Conservation (phyloP, 2,888 invertebrate species). For the Petrophora chlorosata region DNA sequence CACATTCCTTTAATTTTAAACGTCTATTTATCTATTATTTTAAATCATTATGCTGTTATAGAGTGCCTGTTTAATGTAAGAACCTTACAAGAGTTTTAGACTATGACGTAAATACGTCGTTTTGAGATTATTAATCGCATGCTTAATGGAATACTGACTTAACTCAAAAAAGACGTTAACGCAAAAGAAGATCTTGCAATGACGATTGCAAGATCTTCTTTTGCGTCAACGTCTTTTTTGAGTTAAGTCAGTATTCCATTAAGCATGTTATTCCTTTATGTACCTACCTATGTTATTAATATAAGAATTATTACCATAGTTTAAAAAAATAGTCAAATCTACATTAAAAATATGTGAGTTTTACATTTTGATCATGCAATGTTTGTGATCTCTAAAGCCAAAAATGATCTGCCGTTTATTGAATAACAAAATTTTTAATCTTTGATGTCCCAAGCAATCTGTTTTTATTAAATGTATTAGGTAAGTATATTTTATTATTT, state of each 20-base stretch:
- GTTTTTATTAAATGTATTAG: no score
- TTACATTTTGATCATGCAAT: slow-evolving; percentile 3
- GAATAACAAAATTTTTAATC: neutral
- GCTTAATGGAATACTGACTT: no score
- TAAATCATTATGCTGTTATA: neutral
- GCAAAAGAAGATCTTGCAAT: no score
- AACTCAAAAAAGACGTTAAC: no score
- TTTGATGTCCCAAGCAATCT: no score
- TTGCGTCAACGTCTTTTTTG: no score
- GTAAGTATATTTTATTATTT: slow-evolving; percentile 20
- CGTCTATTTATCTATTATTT: neutral
- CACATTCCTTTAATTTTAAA: slow-evolving; percentile 25
- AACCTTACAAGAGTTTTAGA: neutral
- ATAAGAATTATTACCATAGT: slow-evolving; percentile 7
- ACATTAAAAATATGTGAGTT: neutral
- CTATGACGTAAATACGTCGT: neutral
- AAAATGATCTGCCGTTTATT: slow-evolving; percentile 6
- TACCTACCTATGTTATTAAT: neutral
- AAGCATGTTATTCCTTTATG: slow-evolving; percentile 4
- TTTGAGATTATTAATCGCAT: slow-evolving; percentile 22
- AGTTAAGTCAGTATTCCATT: no score
- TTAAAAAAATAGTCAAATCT: slow-evolving; percentile 8
- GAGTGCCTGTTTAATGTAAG: neutral
- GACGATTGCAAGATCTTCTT: no score
- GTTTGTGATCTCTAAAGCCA: slow-evolving; percentile 19